Conservation (phyloP, 1,140 invertebrate species). For the Teleogryllus occipitalis region DNA sequence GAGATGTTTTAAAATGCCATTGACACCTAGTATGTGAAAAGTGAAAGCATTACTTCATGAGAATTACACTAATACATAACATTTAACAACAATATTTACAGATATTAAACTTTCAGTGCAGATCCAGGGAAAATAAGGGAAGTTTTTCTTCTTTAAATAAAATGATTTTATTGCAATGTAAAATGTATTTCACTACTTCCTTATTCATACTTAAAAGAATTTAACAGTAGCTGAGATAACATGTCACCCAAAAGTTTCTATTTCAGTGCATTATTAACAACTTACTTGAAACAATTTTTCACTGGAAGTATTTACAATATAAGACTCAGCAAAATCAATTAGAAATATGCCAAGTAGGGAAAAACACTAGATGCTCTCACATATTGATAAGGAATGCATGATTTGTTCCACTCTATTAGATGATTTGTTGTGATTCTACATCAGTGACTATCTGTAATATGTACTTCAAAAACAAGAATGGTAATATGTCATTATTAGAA, state of each 20-base stretch:
- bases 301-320: too few species aligned
- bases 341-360: too few species aligned
- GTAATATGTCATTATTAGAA: too few species aligned
- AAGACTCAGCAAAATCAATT: too few species aligned
- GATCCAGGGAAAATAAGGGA: background rate
- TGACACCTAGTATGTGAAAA: conserved; percentile 1
- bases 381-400: too few species aligned
- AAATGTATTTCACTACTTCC: background rate
- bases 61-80: background rate
- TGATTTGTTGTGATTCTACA: too few species aligned
- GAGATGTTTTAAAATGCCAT: conserved; percentile 5
- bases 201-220: background rate
- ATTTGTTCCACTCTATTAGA: too few species aligned
- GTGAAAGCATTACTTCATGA: background rate
- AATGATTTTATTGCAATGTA: background rate
- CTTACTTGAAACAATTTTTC: too few species aligned
- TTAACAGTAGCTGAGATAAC: background rate
- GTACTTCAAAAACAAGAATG: too few species aligned
- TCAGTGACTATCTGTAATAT: too few species aligned
- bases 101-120: background rate
- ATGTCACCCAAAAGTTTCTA: background rate
- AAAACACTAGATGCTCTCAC: too few species aligned
- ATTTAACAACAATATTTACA: background rate
- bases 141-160: background rate
- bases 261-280: too few species aligned